phyloP scores from a whole-genome alignment of 2,888 invertebrate species.

The Amblyteles armatorius region DNA sequence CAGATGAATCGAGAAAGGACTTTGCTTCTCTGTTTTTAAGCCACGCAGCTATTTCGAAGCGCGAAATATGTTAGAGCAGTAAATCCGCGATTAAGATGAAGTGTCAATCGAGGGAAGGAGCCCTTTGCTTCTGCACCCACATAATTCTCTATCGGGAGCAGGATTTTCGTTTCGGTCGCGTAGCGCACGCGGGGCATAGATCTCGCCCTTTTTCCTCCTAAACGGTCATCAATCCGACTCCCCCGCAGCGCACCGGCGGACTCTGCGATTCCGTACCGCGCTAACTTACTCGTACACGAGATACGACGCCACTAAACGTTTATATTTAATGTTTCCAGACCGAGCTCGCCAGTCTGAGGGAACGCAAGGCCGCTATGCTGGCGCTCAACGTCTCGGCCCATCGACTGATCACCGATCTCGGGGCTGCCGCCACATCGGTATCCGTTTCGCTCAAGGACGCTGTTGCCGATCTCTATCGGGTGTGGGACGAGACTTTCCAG shows the following conservation, averaged over 20 bases:
- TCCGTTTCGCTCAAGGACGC: conserved; percentile 87
- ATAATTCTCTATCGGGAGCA: conserved; percentile 26
- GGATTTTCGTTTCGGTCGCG: conserved; percentile 42
- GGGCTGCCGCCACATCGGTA: conserved; percentile 84
- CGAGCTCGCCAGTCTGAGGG: conserved; percentile 87
- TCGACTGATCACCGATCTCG: conserved; percentile 86
- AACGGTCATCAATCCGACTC: conserved; percentile 69
- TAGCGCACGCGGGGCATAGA: background rate
- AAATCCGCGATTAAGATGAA: conserved; percentile 10
- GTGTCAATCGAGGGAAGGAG: conserved; percentile 20
- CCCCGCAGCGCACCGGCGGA: conserved; percentile 30
- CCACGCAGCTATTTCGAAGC: background rate
- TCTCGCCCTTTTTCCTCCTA: conserved; percentile 54
- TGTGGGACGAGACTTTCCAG: conserved; percentile 90
- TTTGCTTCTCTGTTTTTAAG: background rate
- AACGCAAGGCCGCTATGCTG: conserved; percentile 86
- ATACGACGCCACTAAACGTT: conserved; percentile 71
- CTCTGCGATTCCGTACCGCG: conserved; percentile 79
- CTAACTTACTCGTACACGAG: conserved; percentile 72
- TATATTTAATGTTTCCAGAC: conserved; percentile 86
- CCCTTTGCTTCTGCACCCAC: conserved; percentile 13
- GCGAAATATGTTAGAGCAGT: background rate
- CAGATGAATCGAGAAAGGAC: background rate
- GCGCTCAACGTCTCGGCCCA: conserved; percentile 88
- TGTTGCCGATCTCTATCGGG: conserved; percentile 88